Evolutionary conservation across 2,888 invertebrate species (phyloP), one percentile per base, ranked within the genome.

Genomic region (Andrena fulva): DNA sequence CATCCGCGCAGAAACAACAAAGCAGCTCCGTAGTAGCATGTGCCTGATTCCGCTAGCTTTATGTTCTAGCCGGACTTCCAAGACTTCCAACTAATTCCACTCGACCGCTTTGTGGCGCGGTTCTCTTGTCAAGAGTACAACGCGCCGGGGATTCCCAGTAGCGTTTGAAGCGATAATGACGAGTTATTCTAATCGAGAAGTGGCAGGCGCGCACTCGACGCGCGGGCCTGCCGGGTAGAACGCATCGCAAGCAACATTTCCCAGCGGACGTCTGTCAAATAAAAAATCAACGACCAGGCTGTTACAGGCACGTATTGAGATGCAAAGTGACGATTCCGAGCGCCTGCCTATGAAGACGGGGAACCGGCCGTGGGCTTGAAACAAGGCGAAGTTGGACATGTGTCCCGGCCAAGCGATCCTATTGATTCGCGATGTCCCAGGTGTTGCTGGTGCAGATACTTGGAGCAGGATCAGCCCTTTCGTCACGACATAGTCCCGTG

Each of bases 401-500:
- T 16, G 42, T 42, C 42, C 42, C 16, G 0, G 16, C 42, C 42
- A 42, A 12, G 16, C 16, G 42, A 42, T 42, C 42, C 42, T 42
- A 42, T 42, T 42, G 42, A 42, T 16, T 42, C 42, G 42, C 1
- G 42, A 42, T 42, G 42, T 42, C 16, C 42, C 42, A 16, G 78
- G 68, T 86, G 85, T 80, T 80, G 35, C 78, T 42, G 52, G 67
- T 64, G 59, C 75, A 75, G 80, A 72, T 69, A 85, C 80, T 16
- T 42, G 42, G 3, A 5, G 16, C 16, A 42, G 42, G 16, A 42
- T 75, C 31, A 80, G 72, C 71, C 76, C 76, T 87, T 87, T 72
- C 85, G 85, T 87, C 92, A 91, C 92, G 91, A 92, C 91, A 90
- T 90, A 92, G 89, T 90, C 87, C 76, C 69, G 89, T 82, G 91